These are phyloP conservation scores for Cynocephalus volans DNA, from an alignment of 2,113 vertebrate species.

Conservation along the genomic window DNA sequence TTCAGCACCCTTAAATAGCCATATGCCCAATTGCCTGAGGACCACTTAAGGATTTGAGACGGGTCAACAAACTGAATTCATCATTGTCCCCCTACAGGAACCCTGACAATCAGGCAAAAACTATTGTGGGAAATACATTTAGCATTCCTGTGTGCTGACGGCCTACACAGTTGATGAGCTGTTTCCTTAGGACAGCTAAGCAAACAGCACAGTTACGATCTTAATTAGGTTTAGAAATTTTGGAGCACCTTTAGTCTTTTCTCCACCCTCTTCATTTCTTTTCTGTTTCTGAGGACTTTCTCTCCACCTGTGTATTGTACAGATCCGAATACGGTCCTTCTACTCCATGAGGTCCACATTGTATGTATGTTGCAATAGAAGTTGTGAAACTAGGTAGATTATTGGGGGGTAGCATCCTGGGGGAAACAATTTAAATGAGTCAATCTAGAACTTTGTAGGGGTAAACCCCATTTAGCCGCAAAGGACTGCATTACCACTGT, in stretches of 20 bases:
- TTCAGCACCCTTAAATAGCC: not conserved
- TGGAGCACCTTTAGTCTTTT: not conserved
- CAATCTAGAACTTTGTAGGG: not conserved
- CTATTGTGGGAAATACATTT: not conserved
- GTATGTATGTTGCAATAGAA: not conserved
- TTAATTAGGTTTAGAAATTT: not conserved
- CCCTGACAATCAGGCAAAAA: not conserved
- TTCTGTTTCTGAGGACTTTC: not conserved
- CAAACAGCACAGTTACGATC: not conserved
- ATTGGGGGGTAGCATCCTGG: not conserved
- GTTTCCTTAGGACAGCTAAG: not conserved
- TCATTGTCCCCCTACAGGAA: not conserved
- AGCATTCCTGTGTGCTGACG: not conserved
- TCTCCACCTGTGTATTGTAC: not conserved
- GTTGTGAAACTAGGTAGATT: not conserved
- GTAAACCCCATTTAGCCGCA: not conserved
- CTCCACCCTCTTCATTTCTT: not conserved
- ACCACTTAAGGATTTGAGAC: not conserved
- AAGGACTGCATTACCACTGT: not conserved
- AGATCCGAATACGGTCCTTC: not conserved
- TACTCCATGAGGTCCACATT: accelerated
- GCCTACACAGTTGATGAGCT: not conserved
- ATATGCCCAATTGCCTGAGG: not conserved
- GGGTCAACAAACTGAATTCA: not conserved
- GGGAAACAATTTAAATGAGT: not conserved